Evolutionary conservation across 2,888 invertebrate genomes (phyloP), one percentile per base, ranked within the genome.

Genomic region (Exephanes ischioxanthus): DNA sequence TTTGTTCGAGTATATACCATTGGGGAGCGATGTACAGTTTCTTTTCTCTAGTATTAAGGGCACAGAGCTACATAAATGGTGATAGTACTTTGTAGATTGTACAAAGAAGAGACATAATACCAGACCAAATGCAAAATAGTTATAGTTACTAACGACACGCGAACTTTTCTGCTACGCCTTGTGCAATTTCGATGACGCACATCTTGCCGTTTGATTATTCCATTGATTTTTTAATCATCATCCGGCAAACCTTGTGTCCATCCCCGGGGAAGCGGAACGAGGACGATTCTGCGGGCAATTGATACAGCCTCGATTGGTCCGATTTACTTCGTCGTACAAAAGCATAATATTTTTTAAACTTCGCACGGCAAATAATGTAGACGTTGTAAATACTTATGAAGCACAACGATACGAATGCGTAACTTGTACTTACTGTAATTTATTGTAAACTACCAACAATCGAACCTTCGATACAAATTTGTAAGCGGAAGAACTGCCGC

Each of bases 401-500:
- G 19, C 73, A 58, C 45, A 61, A 61, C 2, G 26, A 58, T 51
- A 22, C 22, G 14, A 75, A 75, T n/a, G 19, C 48, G 11, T 45
- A 7, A 45, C 45, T 75, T 61, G 48, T 63, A 75, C 48, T 75
- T 75, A 63, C 5, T 30, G 37, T 22, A 45, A 30, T 58, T 26
- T 58, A 11, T 3, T 14, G 22, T 58, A 58, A 11, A 4, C 26
- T 26, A 2, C 14, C 9, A 3, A 26, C 26, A 26, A 73, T 55
- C 9, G 19, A 55, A 55, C 14, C 26, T 58, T 58, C 11, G 58
- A 58, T 11, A 58, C 5, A 14, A 22, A 58, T 22, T 58, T 58
- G 58, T 3, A 14, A 58, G 3, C 26, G 2, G 26, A 58, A 22
- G 3, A 58, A 14, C 26, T 14, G 58, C 14, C 58, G 9, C 19